Evolutionary conservation across 2,888 invertebrate genomes (phyloP), one percentile per base, ranked within the genome.

Genomic region (Oscheius sp.): DNA sequence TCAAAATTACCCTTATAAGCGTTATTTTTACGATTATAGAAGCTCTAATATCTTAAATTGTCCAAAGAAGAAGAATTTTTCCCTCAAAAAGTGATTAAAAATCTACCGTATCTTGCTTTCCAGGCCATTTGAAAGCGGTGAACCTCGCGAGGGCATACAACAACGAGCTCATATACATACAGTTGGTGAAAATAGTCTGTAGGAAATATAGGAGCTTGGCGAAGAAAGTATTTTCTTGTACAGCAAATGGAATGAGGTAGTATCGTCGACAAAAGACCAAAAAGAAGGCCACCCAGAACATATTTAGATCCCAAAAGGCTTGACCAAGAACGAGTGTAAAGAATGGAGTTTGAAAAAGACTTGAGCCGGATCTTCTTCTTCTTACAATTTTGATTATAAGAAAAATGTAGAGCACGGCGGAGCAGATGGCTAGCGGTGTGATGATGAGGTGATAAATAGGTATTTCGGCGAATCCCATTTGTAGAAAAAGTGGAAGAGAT

Each of bases 281-380:
- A 31, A 61, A 61, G 29, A 61, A 61, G 31, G 61, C 61, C 1
- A n/a, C 39, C 29, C 8, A 45, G 45, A 61, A 46, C 42, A 61
- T 45, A 17, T 29, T 31, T 29, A 61, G 29, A n/a, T 61, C 61
- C 61, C 42, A 61, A 29, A 61, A 61, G 17, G 45, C 45, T 27
- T 61, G 45, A 29, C 42, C 61, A 27, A 61, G 4, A 8, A 61
- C 61, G 10, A 61, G n/a, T 10, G 61, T 29, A 29, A 61, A 61
- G 45, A 61, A 61, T 3, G 61, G 61, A 27, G 61, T 61, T n/a
- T 27, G 61, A 31, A 61, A 61, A 25, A 39, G 45, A 29, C 45
- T 31, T 17, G 33, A 34, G 17, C 17, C 15, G 3, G 55, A 12
- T 33, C 61, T 20, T 33, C 34, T 29, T n/a, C 34, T n/a, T 34